These are phyloP conservation scores for Cecropterus lyciades DNA, from an alignment of 1,140 invertebrate genomes.

Conservation along the genomic window DNA sequence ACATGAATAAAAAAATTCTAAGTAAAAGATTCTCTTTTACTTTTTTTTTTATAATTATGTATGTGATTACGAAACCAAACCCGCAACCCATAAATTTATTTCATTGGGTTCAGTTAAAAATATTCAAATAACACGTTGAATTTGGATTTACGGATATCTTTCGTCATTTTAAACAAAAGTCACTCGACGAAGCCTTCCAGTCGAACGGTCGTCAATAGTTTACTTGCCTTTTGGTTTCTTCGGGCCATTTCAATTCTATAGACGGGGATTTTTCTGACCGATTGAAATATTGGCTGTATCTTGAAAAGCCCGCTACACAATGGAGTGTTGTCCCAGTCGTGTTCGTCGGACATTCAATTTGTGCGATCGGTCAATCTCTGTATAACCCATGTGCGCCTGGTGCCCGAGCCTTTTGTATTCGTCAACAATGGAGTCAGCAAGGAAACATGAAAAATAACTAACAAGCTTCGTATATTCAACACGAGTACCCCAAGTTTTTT, in stretches of 20 bases:
- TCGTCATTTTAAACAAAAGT: conserved; percentile 10
- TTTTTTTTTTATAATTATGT: too few species aligned
- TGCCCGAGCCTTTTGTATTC: conserved; percentile 53
- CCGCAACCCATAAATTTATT: too few species aligned
- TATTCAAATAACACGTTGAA: neutral
- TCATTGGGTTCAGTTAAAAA: too few species aligned
- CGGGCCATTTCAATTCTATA: conserved; percentile 39
- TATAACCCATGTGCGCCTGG: conserved; percentile 59
- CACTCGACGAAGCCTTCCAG: conserved; percentile 13
- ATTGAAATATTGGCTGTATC: conserved; percentile 68
- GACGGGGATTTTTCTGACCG: conserved; percentile 51
- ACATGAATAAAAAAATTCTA: too few species aligned
- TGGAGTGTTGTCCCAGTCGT: conserved; percentile 53
- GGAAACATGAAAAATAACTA: conserved; percentile 30
- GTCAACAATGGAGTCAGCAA: conserved; percentile 43
- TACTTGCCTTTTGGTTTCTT: conserved; percentile 32
- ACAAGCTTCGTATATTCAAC: conserved; percentile 2
- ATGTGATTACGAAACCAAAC: too few species aligned
- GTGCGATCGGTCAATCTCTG: conserved; percentile 74
- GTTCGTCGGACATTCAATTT: conserved; percentile 73
- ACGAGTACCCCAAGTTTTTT: neutral
- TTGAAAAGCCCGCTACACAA: conserved; percentile 66
- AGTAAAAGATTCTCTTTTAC: too few species aligned
- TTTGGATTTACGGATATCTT: neutral
- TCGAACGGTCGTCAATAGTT: conserved; percentile 20